Evolutionary conservation across 2,113 vertebrate species (phyloP), one percentile per base, ranked within the genome.

Genomic region (Aix galericulata): DNA sequence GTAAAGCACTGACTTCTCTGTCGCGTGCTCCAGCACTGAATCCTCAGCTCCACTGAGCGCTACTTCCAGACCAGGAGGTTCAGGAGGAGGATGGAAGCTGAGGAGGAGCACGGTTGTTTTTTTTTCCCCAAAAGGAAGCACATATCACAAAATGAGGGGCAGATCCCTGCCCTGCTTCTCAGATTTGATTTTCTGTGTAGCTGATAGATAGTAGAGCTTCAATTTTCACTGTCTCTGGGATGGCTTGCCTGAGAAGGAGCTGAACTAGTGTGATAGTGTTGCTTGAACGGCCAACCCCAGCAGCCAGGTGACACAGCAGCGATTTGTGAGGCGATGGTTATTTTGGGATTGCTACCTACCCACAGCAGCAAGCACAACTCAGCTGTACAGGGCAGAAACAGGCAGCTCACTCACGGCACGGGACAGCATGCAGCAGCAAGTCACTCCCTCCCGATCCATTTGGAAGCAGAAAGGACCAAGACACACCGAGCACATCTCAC

Each of bases 311-410:
- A 73, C 42, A 69, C 53, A 42, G 22, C 13, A 59, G 38, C 6
- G 20, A 36, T n/a, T 56, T 8, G 17, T 17, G 48, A 92, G 56
- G 67, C 34, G 36, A 36, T 36, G 52, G 34, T 22, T 29, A 8
- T 26, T 82, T 60, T 44, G 64, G 76, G 53, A 60, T 32, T 60
- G 42, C 34, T 13, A 48, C 15, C 34, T 55, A 73, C 38, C 15
- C 34, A n/a, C 7, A 18, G 0, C 0, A 0, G 46, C 22, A 75
- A 75, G 48, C 34, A 66, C 3, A 23, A n/a, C 40, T 81, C 68
- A 81, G 26, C 13, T 40, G n/a, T 15, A 58, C 1, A n/a, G 23
- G 7, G 63, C 63, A 88, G 38, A 80, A 82, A 67, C 20, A 29
- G 38, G 59, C 20, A 44, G 42, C 15, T 44, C 8, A 3, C 58